Base-by-base conservation (phyloP, 2,888 invertebrate species). In the Notodonta ziczac region DNA sequence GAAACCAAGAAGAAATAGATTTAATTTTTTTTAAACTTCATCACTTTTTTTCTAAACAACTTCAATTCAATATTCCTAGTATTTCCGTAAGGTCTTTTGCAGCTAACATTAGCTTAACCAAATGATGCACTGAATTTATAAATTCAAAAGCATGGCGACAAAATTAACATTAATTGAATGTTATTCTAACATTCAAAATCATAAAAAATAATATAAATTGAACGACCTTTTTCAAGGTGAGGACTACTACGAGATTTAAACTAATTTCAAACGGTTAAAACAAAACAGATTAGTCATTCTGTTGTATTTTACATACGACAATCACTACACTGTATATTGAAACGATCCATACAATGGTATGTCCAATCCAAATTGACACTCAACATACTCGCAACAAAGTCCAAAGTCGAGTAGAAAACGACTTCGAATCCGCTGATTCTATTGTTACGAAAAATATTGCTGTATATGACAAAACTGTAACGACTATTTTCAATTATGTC, bases 1-100 rank as follows among this genome's bases (percentile, higher is more conserved):
- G 90, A 88, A 57, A 62, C 77, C 59, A 66, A 77, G 59, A 91
- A 88, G 79, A 90, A 93, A 76, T 91, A 86, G 74, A 84, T 72
- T 48, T 50, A 55, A 74, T 63, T 56, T 65, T 44, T 35, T 35
- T 7, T 3, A 35, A 7, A 35, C 59, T 58, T 62, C 5, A 40
- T 42, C 14, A 44, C 42, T 56, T 50, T 39, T 35, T 40, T 56
- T 46, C 46, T 46, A 39, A 53, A 39, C 40, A 42, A 40, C 35
- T 60, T 10, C 10, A 12, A 42, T 56, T 53, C 52, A 53, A 40
- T 52, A 60, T 67, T 76, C 58, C 64, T 71, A 70, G 60, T 56
- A 56, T 67, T 66, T 66, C 61, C 24, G 58, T 69, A 77, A 68
- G 63, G 68, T 65, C 62, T 66, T 65, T 65, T 58, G 61, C 60